These are phyloP conservation scores for Siniperca knerii DNA, from an alignment of 2,113 vertebrate species.

Conservation along the genomic window DNA sequence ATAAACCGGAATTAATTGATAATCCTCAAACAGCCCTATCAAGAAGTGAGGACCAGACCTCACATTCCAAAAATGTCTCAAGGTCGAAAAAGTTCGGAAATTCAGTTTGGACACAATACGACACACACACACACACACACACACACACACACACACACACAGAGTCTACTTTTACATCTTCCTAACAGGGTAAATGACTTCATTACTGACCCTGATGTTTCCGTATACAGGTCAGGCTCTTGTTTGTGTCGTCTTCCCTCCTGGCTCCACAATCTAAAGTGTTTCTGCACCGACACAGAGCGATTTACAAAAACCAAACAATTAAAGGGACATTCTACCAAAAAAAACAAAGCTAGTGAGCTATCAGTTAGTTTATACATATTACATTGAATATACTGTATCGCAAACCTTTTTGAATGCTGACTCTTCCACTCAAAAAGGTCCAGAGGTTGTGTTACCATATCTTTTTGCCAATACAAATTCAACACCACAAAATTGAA, in stretches of 20 bases:
- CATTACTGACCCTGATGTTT: constrained; percentile 14
- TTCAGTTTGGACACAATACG: too few species aligned
- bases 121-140: neutral
- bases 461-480: neutral
- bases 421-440: neutral
- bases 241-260: constrained; percentile 44
- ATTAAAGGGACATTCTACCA: neutral
- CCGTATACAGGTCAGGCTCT: constrained; percentile 8
- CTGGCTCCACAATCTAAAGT: constrained; percentile 1
- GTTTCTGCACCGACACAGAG: neutral
- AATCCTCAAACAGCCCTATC: neutral
- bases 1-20: neutral
- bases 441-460: neutral
- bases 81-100: too few species aligned
- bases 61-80: neutral
- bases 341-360: neutral
- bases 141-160: constrained; percentile 1
- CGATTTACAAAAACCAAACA: neutral
- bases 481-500: neutral
- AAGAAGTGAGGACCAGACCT: too few species aligned
- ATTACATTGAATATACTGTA: neutral
- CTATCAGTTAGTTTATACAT: neutral
- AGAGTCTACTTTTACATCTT: neutral
- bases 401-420: neutral
- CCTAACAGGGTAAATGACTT: neutral